These are phyloP conservation scores for Chrysogorgia sp. DNA, from an alignment of 92 coral and sea anemone genomes.

Conservation along the genomic window DNA sequence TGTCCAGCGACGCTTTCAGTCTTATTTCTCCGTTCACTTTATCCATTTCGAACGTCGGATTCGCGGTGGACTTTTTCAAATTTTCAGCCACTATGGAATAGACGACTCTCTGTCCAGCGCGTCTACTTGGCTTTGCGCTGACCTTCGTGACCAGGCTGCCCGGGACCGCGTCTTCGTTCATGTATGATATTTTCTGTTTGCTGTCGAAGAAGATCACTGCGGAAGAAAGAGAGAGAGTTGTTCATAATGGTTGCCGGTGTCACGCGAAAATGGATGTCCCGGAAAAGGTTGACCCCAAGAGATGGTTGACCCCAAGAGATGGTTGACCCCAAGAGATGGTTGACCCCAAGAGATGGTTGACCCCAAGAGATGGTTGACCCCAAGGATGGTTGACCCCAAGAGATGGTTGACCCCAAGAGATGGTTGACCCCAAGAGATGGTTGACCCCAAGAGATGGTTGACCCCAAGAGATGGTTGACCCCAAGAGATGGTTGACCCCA, in stretches of 20 bases:
- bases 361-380: background rate
- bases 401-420: too few relatives aligned
- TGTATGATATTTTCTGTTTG: conserved; percentile 67
- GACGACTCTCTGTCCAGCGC: conserved; percentile 39
- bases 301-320: background rate
- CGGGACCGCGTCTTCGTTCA: conserved; percentile 69
- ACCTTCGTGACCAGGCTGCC: conserved; percentile 72
- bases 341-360: too few relatives aligned
- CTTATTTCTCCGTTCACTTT: conserved; percentile 65
- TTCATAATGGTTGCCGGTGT: background rate
- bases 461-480: too few relatives aligned
- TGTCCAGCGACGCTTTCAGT: conserved; percentile 68
- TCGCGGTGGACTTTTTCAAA: conserved; percentile 51
- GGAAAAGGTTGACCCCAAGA: too few relatives aligned
- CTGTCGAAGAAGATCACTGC: conserved; percentile 75
- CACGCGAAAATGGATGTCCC: background rate
- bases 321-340: too few relatives aligned
- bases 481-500: too few relatives aligned
- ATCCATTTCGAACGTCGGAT: conserved; percentile 68
- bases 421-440: too few relatives aligned
- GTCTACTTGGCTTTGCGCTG: conserved; percentile 63
- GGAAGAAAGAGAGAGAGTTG: background rate
- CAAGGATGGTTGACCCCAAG: too few relatives aligned
- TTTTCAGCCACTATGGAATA: conserved; percentile 87
- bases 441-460: too few relatives aligned